phyloP scores from a whole-genome alignment of 2,888 invertebrate species.

The Kryphioiulus occultus region DNA sequence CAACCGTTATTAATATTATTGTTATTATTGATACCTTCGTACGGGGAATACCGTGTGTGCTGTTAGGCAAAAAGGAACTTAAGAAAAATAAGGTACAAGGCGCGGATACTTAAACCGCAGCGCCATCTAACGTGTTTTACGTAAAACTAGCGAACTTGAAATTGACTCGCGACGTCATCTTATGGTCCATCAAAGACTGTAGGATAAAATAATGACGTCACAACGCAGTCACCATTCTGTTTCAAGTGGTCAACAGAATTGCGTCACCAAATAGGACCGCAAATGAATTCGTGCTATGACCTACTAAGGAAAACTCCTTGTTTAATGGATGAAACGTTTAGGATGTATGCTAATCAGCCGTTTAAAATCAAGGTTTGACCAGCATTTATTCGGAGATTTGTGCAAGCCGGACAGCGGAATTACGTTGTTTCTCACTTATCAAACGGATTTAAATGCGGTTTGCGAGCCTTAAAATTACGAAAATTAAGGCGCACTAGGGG shows the following conservation, averaged over 20 bases:
- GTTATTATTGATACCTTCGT: background rate
- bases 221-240: background rate
- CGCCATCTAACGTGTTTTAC: too few species aligned
- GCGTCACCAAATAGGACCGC: background rate
- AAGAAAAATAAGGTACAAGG: too few species aligned
- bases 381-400: conserved; percentile 19
- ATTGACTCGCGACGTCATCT: too few species aligned
- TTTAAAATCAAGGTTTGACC: conserved; percentile 20
- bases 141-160: too few species aligned
- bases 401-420: background rate
- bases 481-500: background rate
- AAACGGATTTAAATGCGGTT: conserved; percentile 33
- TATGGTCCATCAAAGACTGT: too few species aligned
- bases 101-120: too few species aligned
- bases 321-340: conserved; percentile 28
- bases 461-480: background rate
- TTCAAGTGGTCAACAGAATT: background rate
- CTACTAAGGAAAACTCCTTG: background rate
- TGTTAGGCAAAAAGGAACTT: background rate
- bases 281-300: background rate
- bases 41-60: background rate
- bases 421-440: background rate
- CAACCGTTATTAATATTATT: background rate
- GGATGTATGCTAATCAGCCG: background rate
- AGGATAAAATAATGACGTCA: too few species aligned